Evolutionary conservation across 1,140 invertebrate genomes (phyloP), one percentile per base, ranked within the genome.

Genomic region (Papilio xuthus): DNA sequence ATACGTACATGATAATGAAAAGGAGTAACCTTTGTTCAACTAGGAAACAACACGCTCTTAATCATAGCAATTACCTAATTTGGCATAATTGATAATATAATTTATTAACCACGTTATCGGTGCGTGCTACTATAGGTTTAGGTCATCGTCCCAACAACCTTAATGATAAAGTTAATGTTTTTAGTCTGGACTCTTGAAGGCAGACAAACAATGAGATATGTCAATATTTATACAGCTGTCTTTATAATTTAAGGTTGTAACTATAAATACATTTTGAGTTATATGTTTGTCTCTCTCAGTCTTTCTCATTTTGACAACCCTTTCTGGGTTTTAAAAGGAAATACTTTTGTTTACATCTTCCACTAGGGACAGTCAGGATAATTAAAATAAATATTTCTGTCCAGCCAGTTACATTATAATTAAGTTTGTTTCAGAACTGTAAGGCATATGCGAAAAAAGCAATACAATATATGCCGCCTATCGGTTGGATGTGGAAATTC

Each of bases 401-500:
- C 44, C 0, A 13, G 44, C 13, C 12, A 13, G 13, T 0, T 47
- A 47, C 3, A 1, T 56, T 7, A 9, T 47, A 47, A 47, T 0
- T 69, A 41, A 47, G 70, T 85, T 79, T 82, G 42, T 95, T 96
- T 82, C 86, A 98, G 97, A 98, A 98, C 92, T 98, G 97, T 82
- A 99, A 99, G 95, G 97, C 98, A 12, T 99, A 98, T 94, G 97
- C 97, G 9, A 99, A 99, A 94, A 98, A 98, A 91, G 96, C 96
- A 8, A 96, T 99, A 83, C 96, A 97, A 83, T 98, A 97, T 88
- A 95, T 99, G 79, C 98, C 98, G n/a, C 96, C 98, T 8, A 95
- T 99, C 81, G 98, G 98, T 71, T 99, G 98, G 98, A 96, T 96
- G 79, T 99, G 98, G 98, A 97, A 97, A 94, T 98, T 99, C 92